A percentile compares a stretch with the other conserved stretches of the same genome.
phyloP scores from a whole-genome alignment of 92 coral and sea anemone genomes.

The Epizoanthus illoricatus region DNA sequence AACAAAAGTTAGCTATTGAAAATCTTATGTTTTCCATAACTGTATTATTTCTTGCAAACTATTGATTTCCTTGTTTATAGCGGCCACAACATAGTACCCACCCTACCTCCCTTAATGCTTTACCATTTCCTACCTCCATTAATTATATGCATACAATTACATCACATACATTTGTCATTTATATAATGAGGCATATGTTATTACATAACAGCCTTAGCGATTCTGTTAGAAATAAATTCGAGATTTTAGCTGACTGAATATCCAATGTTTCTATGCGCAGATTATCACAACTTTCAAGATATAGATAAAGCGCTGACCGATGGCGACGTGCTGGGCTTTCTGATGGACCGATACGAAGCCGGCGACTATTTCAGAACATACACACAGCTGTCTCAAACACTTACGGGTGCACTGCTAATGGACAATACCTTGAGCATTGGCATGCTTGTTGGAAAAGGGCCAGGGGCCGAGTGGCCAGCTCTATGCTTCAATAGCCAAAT shows the following conservation, averaged over 20 bases:
- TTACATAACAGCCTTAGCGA: no score
- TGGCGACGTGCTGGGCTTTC: not conserved
- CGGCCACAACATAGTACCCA: no score
- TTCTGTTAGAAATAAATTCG: not conserved
- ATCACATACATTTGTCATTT: no score
- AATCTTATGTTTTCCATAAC: no score
- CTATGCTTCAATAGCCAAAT: slow-evolving; percentile 1
- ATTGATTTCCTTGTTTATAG: no score
- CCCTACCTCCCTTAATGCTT: no score
- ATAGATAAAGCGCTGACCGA: not conserved
- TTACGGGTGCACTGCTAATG: slow-evolving; percentile 7
- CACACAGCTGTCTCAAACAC: not conserved
- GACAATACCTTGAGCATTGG: slow-evolving; percentile 25
- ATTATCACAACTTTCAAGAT: not conserved
- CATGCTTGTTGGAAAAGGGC: slow-evolving; percentile 19
- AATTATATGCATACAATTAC: no score
- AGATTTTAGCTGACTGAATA: not conserved
- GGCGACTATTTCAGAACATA: slow-evolving; percentile 10
- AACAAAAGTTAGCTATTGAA: no score
- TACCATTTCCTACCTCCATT: no score
- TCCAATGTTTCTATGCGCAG: not conserved
- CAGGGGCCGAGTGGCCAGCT: slow-evolving; percentile 28
- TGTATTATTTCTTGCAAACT: no score
- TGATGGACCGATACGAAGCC: slow-evolving; percentile 31
- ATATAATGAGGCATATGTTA: no score